These are phyloP conservation scores for Mercenaria mercenaria DNA, from an alignment of 1,140 invertebrate species.

Conservation along the genomic window DNA sequence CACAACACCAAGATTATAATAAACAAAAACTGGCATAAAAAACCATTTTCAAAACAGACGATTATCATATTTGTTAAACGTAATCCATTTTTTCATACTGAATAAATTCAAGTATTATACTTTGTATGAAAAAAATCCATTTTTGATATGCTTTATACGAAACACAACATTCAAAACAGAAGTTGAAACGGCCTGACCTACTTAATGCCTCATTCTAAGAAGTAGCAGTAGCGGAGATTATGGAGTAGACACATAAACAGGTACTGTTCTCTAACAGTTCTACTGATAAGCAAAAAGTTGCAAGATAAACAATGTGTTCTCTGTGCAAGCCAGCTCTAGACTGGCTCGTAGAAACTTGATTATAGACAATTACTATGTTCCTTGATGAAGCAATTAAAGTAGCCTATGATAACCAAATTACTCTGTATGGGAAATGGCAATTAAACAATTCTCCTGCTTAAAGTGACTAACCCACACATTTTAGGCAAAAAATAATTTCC, in stretches of 20 bases:
- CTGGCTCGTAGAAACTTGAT: not conserved
- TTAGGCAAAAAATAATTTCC: too few relatives aligned
- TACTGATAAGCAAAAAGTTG: not conserved
- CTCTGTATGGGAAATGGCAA: too few relatives aligned
- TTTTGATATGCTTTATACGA: too few relatives aligned
- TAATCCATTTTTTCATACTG: too few relatives aligned
- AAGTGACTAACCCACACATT: too few relatives aligned
- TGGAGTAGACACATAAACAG: not conserved
- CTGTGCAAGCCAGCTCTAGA: not conserved
- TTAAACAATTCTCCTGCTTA: too few relatives aligned
- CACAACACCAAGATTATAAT: too few relatives aligned
- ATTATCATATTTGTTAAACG: too few relatives aligned
- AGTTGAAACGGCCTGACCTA: not conserved
- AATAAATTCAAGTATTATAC: too few relatives aligned
- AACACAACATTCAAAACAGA: not conserved
- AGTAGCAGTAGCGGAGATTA: not conserved
- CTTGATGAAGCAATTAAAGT: not conserved
- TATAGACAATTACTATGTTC: not conserved
- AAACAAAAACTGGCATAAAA: too few relatives aligned
- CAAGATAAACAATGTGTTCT: constrained; percentile 1
- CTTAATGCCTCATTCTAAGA: not conserved
- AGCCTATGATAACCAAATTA: not conserved
- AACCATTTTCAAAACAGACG: too few relatives aligned
- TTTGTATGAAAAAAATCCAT: too few relatives aligned
- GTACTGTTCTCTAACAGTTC: not conserved